Evolutionary conservation across 2,888 invertebrate genomes (phyloP), one percentile per base, ranked within the genome.

Genomic region (Microdon myrmicae): DNA sequence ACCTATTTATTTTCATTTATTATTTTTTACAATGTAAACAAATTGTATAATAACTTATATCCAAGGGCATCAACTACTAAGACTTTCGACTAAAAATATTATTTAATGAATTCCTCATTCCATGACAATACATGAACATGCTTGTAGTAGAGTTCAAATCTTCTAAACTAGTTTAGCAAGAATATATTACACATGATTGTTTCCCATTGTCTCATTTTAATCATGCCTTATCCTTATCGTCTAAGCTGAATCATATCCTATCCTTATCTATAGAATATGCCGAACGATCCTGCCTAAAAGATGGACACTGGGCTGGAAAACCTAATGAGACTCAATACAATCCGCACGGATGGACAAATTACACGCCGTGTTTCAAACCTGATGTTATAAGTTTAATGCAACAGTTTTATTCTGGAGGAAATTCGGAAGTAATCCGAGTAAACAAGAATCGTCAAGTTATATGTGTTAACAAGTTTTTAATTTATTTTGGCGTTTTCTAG

Each of bases 341-440:
- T 75, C 73, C 25, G 56, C 77, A 1, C 78, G 92, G 92, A 2
- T 93, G 91, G 88, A 92, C 93, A 2, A 90, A 94, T 77, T 94
- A 90, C 74, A 88, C 89, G 0, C 86, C 86, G 0, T 94, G 94
- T 73, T 89, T 88, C 70, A 87, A 89, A 3, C 83, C 85, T 0
- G 87, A 90, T 73, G 85, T 90, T 43, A 83, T 84, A 31, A 81
- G 84, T 5, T 80, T 92, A 0, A 82, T 90, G 60, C 82, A 83
- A 43, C 86, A 83, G 84, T 69, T 64, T 29, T 58, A 67, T 12
- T 54, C 81, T n/a, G 82, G 82, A 26, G 80, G 82, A 39, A 81
- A 82, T 39, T 81, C 82, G 6, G 78, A 81, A 79, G 84, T 84
- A 73, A 55, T 64, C 45, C 39, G 37, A 39, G 51, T 45, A 43